Evolutionary conservation across 2,797 vertebrate genomes (phyloP), one percentile per base, ranked within the genome.

Genomic region (Hoplostethus atlanticus): DNA sequence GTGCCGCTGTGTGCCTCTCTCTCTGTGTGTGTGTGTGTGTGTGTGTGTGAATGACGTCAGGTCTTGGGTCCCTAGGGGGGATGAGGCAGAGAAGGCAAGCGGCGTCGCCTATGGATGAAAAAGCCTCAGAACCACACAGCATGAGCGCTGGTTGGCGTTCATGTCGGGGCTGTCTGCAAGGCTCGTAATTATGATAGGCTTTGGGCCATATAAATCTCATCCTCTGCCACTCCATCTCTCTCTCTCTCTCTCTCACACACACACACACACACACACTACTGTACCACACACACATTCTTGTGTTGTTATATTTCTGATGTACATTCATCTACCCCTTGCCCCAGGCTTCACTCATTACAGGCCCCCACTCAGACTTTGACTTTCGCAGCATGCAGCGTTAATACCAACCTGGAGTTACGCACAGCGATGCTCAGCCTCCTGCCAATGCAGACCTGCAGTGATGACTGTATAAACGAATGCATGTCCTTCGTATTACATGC

Each of bases 151-250:
- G 76, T 58, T 46, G 64, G 52, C 11, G 6, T 64, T 44, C 10
- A 2, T 54, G 63, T 62, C 5, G 1, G 48, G 64, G 71, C 65
- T 73, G 74, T 76, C 84, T 85, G 78, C 57, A 50, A 77, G 70
- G 46, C 40, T 73, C 76, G 55, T 72, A 75, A 80, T 87, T 83
- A 70, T 55, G 65, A 83, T 64, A 79, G 73, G 46, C 79, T 72
- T 68, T 59, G 53, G 52, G 79, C 79, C 71, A 70, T 81, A 71
- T 50, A 61, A 76, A 84, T 84, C 70, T 64, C 54, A 72, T 78
- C 69, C 48, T 66, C 62, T 83, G 51, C 71, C 57, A 61, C 48
- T 51, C 30, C 16, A 38, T 83, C 62, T 50, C 54, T 30, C 60
- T 55, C 62, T 50, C 54, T 30, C 60, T 55, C 34, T 34, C 30